These are phyloP conservation scores for Ginglymostoma cirratum DNA, from an alignment of 2,113 vertebrate species.

Conservation along the genomic window DNA sequence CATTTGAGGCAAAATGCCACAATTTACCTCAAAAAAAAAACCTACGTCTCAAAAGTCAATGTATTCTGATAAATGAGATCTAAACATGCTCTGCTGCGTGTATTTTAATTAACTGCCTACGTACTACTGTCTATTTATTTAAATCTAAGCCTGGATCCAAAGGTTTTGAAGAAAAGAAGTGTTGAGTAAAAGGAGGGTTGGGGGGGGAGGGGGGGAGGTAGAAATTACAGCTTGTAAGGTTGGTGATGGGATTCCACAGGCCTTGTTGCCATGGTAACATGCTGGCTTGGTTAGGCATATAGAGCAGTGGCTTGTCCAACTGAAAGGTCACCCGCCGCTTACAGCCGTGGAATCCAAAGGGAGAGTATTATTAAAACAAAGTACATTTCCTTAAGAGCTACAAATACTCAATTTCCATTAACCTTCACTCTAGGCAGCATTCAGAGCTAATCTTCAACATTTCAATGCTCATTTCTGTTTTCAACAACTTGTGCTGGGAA, in stretches of 20 bases:
- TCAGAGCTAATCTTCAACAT: neutral
- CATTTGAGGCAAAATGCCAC: neutral
- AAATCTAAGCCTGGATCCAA: neutral
- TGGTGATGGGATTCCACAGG: neutral
- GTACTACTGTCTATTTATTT: slow-evolving; percentile 14
- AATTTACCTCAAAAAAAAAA: neutral
- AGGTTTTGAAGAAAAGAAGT: neutral
- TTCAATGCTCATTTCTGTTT: neutral
- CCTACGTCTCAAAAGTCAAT: neutral
- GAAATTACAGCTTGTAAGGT: neutral
- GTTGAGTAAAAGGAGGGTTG: neutral
- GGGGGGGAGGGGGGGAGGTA: neutral
- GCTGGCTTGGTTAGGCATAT: neutral
- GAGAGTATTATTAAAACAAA: slow-evolving; percentile 14
- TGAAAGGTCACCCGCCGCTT: neutral
- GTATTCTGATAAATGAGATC: neutral
- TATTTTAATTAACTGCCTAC: neutral
- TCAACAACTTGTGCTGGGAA: neutral
- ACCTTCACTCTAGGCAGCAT: neutral
- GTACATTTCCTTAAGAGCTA: neutral
- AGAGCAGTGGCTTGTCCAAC: neutral
- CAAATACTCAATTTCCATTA: neutral
- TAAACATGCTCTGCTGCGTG: neutral
- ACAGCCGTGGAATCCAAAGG: neutral
- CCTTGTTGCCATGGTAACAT: neutral